Evolutionary conservation across 1,140 invertebrate species (phyloP).

Genomic region (Scaptomyza pallida): DNA sequence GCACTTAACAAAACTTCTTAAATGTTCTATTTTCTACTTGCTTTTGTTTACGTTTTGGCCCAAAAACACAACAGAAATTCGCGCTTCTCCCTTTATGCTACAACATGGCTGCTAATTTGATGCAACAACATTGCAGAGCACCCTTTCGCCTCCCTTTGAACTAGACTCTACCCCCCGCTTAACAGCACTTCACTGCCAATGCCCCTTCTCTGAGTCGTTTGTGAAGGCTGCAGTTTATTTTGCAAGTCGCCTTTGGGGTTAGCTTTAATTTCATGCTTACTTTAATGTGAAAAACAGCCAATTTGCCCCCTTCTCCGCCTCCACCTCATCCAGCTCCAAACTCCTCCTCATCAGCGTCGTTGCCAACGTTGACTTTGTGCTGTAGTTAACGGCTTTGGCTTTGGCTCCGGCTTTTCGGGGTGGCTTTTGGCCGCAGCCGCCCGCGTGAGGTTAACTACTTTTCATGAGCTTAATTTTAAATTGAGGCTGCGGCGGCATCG

Average conservation of each 20-base stretch:
- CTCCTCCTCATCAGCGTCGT: neutral
- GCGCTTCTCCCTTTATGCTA: constrained; percentile 68
- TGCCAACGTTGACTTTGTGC: constrained; percentile 67
- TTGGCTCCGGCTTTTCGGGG: constrained; percentile 47
- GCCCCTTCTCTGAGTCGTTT: neutral
- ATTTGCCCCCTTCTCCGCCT: constrained; percentile 3
- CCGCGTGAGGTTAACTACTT: constrained; percentile 76
- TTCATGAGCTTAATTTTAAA: constrained; percentile 82
- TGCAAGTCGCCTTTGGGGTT: constrained; percentile 67
- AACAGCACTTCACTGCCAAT: neutral
- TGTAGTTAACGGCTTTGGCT: constrained; percentile 77
- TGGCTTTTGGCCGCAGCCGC: constrained; percentile 53
- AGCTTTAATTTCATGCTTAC: constrained; percentile 83
- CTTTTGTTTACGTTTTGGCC: constrained; percentile 40
- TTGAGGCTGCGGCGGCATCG: constrained; percentile 63
- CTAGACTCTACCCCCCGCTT: neutral
- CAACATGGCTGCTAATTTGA: constrained; percentile 76
- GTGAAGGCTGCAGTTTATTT: constrained; percentile 57
- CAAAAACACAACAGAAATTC: constrained; percentile 60
- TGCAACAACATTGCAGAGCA: constrained; percentile 74
- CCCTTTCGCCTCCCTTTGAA: neutral
- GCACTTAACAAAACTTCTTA: constrained; percentile 8
- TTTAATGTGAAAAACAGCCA: constrained; percentile 74
- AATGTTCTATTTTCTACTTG: constrained; percentile 36
- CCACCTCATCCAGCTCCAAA: neutral